phyloP scores from a whole-genome alignment of 2,888 invertebrate genomes.

The Schizaphis graminum region DNA sequence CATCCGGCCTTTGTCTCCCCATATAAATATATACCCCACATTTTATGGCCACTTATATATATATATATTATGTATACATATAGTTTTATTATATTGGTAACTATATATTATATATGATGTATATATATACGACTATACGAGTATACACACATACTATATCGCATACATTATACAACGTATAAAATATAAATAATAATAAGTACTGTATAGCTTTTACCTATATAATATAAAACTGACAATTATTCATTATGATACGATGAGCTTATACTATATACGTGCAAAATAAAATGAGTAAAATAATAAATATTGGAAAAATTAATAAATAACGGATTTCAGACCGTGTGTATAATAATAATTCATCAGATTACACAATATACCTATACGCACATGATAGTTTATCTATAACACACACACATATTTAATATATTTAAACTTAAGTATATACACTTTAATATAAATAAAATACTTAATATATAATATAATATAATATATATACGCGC shows the following conservation, averaged over 20 bases:
- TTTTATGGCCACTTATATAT: background rate
- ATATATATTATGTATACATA: background rate
- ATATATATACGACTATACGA: background rate
- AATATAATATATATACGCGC: background rate
- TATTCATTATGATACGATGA: background rate
- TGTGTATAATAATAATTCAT: constrained; percentile 2
- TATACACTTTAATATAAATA: background rate
- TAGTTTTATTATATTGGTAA: background rate
- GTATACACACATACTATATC: background rate
- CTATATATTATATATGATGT: background rate
- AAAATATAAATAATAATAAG: background rate
- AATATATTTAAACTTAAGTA: background rate
- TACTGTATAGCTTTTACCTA: background rate
- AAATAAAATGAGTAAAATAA: background rate
- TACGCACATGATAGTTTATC: background rate
- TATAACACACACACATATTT: background rate
- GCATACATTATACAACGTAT: background rate
- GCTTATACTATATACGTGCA: background rate
- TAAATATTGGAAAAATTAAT: background rate
- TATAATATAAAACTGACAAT: background rate
- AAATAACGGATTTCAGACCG: background rate
- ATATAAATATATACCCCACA: background rate
- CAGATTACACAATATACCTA: background rate
- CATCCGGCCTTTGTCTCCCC: background rate
- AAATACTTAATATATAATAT: background rate